Base-by-base conservation (phyloP, 2,113 vertebrate species). In the Callocephalon fimbriatum region DNA sequence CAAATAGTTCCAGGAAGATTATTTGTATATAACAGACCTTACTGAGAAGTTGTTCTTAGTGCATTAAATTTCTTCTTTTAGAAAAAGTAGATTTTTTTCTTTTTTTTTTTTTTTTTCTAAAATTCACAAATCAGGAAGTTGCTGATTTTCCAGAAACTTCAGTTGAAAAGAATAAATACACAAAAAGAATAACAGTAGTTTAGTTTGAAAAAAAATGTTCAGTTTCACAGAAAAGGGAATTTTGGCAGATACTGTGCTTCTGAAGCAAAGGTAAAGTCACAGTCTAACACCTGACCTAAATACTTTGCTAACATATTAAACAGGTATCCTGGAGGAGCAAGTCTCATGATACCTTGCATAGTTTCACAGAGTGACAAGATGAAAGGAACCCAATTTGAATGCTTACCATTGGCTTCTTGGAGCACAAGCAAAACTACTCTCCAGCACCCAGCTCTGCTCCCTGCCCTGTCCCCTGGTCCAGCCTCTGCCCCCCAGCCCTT, bases 1-100 rank as follows among this genome's bases (percentile, higher is more conserved):
- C n/a, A 95, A 95, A 94, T 88, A 91, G 56, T 96, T 97, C 94
- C 86, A 91, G 79, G 93, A 96, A 97, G 65, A 37, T 77, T 92
- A 80, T 71, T 88, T 80, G 82, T 84, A 78, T 81, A 63, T 77
- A 81, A 91, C 40, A 92, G 51, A 72, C 51, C n/a, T 93, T 91
- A 92, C 86, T 95, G 16, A 86, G 83, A 95, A 96, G 44, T 38
- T 67, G 19, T 27, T 88, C 31, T 84, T 88, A 3, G 15, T 59
- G 58, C 44, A 26, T 72, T 86, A 80, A 72, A 71, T 68, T 51
- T 88, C 45, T 82, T 65, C 59, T 77, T 93, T 76, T 73, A 80
- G 58, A 44, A 78, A 92, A 92, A 68, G 10, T 15, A 71, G n/a
- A 51, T 3, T 40, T 47, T 87, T 73, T 5, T 51, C 53, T 66